phyloP scores from a whole-genome alignment of 2,113 vertebrate genomes.

The Ceratotherium simum region DNA sequence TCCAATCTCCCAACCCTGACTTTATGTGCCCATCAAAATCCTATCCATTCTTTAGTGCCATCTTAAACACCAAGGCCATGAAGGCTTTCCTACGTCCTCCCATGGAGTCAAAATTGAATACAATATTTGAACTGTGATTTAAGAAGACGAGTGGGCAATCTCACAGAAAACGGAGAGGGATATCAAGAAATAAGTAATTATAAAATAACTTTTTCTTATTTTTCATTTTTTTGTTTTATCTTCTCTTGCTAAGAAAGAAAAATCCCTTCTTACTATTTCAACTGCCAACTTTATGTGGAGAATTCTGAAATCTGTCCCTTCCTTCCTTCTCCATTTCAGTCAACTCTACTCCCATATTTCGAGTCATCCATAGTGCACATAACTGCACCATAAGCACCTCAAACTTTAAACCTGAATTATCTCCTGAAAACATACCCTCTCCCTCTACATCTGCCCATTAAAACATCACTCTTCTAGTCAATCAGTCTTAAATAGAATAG shows the following conservation, averaged over 20 bases:
- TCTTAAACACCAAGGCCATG: background rate
- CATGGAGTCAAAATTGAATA: background rate
- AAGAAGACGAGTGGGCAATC: background rate
- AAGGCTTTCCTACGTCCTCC: background rate
- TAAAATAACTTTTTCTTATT: background rate
- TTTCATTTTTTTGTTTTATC: background rate
- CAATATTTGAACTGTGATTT: background rate
- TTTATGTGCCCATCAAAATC: background rate
- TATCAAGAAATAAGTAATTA: background rate
- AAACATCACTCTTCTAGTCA: background rate
- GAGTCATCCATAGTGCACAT: background rate
- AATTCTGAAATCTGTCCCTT: background rate
- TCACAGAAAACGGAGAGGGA: background rate
- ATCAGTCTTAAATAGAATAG: background rate
- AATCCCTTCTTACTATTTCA: background rate
- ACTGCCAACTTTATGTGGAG: background rate
- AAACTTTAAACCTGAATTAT: constrained; percentile 7
- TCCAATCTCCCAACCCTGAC: background rate
- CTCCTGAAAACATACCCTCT: background rate
- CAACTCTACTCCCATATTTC: background rate
- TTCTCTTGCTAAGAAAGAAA: background rate
- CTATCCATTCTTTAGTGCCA: background rate
- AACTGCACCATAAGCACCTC: background rate
- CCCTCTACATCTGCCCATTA: background rate
- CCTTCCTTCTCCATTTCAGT: background rate